Evolutionary conservation across 2,888 invertebrate genomes (phyloP).

Genomic region (Oxystoma pomonae): DNA sequence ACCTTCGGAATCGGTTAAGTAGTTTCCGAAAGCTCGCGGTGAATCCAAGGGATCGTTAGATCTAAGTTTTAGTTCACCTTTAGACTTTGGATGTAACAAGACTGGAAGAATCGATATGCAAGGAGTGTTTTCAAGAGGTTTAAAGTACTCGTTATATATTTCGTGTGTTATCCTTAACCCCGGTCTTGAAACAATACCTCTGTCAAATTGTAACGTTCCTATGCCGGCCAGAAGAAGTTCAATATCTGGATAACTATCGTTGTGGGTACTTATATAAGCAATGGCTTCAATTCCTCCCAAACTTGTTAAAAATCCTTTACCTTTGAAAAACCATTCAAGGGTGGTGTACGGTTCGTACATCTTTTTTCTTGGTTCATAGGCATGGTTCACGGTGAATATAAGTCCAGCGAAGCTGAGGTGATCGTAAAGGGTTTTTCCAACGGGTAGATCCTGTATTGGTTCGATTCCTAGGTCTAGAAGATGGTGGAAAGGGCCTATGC

Average conservation of each 20-base stretch:
- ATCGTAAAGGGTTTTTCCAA: slow-evolving; percentile 65
- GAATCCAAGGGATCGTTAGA: slow-evolving; percentile 69
- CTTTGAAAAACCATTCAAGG: slow-evolving; percentile 24
- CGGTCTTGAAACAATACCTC: slow-evolving; percentile 13
- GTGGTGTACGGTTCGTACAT: slow-evolving; percentile 6
- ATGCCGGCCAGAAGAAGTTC: slow-evolving; percentile 56
- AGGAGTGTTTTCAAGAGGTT: slow-evolving; percentile 48
- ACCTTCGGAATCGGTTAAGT: slow-evolving; percentile 60
- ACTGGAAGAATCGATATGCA: slow-evolving; percentile 54
- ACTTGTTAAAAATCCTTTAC: slow-evolving; percentile 52
- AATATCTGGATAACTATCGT: slow-evolving; percentile 57
- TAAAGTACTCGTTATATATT: slow-evolving; percentile 53
- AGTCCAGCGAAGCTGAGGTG: slow-evolving; percentile 61
- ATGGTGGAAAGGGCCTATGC: slow-evolving; percentile 61
- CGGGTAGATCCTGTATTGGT: slow-evolving; percentile 58
- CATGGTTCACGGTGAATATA: slow-evolving; percentile 51
- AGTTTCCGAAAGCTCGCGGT: slow-evolving; percentile 78
- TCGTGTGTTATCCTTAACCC: slow-evolving; percentile 29
- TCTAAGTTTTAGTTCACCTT: slow-evolving; percentile 64
- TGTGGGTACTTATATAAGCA: slow-evolving; percentile 53
- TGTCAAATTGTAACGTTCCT: slow-evolving; percentile 46
- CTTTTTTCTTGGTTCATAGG: slow-evolving; percentile 31
- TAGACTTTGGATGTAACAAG: slow-evolving; percentile 70
- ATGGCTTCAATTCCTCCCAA: slow-evolving; percentile 57
- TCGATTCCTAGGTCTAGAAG: slow-evolving; percentile 56